phyloP scores from a whole-genome alignment of 2,888 invertebrate species.

The Aphrophora alni region DNA sequence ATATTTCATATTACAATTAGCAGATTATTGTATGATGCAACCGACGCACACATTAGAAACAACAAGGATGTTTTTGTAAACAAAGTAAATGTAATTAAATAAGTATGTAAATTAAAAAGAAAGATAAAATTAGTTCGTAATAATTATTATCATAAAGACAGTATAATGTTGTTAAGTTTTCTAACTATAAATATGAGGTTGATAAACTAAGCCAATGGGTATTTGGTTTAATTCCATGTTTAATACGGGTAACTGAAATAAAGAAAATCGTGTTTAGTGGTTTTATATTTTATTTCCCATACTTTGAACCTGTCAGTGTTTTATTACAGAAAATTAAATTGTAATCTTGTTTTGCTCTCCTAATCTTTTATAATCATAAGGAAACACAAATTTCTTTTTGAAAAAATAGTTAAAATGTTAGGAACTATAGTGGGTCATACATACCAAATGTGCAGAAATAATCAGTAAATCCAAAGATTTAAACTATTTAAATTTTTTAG shows the following conservation, averaged over 20 bases:
- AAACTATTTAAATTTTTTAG: too few species aligned
- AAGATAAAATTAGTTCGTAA: constrained; percentile 35
- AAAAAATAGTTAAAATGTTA: too few species aligned
- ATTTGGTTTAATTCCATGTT: constrained; percentile 49
- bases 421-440: too few species aligned
- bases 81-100: constrained; percentile 25
- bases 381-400: too few species aligned
- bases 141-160: neutral
- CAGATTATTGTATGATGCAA: neutral
- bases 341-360: too few species aligned
- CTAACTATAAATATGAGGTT: constrained; percentile 35
- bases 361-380: too few species aligned
- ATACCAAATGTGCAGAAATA: too few species aligned
- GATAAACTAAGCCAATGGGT: constrained; percentile 38
- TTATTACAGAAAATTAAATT: too few species aligned
- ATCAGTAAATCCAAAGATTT: too few species aligned
- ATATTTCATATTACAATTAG: too few species aligned
- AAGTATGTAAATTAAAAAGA: constrained; percentile 29
- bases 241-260: constrained; percentile 50
- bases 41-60: constrained; percentile 27
- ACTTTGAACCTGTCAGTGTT: too few species aligned
- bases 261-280: neutral
- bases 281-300: too few species aligned
- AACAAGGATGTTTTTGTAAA: constrained; percentile 35
- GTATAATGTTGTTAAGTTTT: constrained; percentile 39